Conservation (phyloP, 1,140 invertebrate genomes). For the Lysiphlebus fabarum region DNA sequence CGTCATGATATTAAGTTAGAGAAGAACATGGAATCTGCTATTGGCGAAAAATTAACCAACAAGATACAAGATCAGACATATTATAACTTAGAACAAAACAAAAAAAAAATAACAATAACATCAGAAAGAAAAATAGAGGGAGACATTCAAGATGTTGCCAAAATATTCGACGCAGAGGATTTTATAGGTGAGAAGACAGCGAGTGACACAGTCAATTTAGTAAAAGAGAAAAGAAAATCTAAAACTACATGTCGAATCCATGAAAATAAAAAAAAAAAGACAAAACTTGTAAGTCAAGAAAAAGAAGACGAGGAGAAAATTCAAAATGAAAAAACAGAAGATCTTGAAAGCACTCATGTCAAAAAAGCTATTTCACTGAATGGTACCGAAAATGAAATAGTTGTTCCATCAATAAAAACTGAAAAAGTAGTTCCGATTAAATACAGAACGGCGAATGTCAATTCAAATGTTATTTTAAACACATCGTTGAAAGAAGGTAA, state of each 20-base stretch:
- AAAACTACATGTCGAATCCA: constrained; percentile 35
- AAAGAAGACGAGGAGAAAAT: constrained; percentile 31
- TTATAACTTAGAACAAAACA: too few species aligned
- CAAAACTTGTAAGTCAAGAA: constrained; percentile 29
- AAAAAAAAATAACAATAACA: too few species aligned
- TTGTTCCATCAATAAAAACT: constrained; percentile 52
- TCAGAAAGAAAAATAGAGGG: too few species aligned
- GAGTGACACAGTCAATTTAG: constrained; percentile 22
- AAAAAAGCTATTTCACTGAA: too few species aligned
- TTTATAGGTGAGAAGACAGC: constrained; percentile 39
- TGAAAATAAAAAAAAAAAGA: constrained; percentile 37
- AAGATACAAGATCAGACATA: too few species aligned
- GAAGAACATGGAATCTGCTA: too few species aligned
- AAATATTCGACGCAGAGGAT: constrained; percentile 46
- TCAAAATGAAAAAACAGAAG: constrained; percentile 27
- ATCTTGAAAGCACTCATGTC: constrained; percentile 25
- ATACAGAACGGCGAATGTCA: constrained; percentile 51
- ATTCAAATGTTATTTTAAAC: constrained; percentile 57
- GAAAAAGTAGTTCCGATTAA: constrained; percentile 55
- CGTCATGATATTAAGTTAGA: constrained; percentile 42
- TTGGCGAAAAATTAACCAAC: too few species aligned
- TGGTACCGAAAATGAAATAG: constrained; percentile 43
- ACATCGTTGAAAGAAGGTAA: constrained; percentile 56
- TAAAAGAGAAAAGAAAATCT: constrained; percentile 25
- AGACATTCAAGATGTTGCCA: constrained; percentile 32